These are phyloP conservation scores for Mormyrus hasselquistii DNA, from an alignment of 2,797 vertebrate species.

Conservation along the genomic window DNA sequence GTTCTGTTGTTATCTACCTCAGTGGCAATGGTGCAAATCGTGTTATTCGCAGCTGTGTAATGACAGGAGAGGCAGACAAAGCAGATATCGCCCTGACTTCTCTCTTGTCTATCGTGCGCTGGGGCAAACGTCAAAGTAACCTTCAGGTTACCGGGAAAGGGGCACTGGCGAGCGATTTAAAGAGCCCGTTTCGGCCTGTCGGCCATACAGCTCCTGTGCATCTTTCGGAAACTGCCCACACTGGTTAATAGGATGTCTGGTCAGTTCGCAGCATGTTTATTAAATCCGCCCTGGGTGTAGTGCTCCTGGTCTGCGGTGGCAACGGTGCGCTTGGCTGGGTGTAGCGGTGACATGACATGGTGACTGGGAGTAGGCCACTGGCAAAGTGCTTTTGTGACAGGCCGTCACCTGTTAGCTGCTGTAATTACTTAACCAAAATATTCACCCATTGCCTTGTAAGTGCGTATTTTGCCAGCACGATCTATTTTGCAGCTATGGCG, in stretches of 20 bases:
- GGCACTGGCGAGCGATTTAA: not conserved
- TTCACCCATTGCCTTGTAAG: not conserved
- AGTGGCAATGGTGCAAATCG: not conserved
- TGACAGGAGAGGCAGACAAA: not conserved
- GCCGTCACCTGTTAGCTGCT: not conserved
- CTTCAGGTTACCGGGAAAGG: not conserved
- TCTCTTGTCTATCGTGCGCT: not conserved
- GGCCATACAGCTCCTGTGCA: not conserved
- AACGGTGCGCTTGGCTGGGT: not conserved
- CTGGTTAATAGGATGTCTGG: not conserved
- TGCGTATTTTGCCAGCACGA: not conserved
- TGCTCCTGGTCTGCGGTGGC: not conserved
- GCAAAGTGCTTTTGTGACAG: not conserved
- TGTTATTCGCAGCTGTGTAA: not conserved
- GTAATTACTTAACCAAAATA: not conserved
- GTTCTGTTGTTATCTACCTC: not conserved
- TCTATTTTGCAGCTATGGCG: not conserved
- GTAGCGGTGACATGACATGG: not conserved
- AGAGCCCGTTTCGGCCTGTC: not conserved
- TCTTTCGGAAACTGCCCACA: not conserved
- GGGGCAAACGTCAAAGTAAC: not conserved
- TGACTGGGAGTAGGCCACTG: not conserved
- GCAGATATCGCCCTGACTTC: not conserved
- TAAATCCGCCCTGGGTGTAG: not conserved
- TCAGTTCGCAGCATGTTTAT: not conserved